phyloP scores from a whole-genome alignment of 2,888 invertebrate species.

The Drosophila koepferae region DNA sequence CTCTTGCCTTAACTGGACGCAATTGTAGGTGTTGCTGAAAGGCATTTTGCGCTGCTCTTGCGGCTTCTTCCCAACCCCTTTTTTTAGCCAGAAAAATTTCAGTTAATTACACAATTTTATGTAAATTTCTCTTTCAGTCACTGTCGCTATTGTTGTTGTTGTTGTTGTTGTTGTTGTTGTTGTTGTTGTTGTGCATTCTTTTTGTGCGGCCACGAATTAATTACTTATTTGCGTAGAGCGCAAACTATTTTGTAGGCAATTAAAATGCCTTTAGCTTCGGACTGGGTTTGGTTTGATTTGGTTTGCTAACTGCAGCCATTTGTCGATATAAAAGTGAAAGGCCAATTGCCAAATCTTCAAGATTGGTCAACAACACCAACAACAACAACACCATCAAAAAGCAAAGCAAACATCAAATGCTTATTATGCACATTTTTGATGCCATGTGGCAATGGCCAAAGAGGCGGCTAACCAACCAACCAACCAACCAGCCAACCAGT shows the following conservation, averaged over 20 bases:
- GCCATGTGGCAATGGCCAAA: constrained; percentile 47
- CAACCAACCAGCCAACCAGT: constrained; percentile 46
- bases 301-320: constrained; percentile 63
- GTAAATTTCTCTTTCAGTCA: constrained; percentile 73
- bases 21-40: constrained; percentile 59
- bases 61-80: constrained; percentile 38
- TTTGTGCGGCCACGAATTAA: constrained; percentile 69
- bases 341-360: constrained; percentile 71
- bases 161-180: constrained; percentile 28
- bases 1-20: constrained; percentile 50
- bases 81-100: constrained; percentile 43
- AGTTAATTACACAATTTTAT: constrained; percentile 77
- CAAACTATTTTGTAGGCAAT: constrained; percentile 71
- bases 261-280: constrained; percentile 64
- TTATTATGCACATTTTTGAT: constrained; percentile 58
- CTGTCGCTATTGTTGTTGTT: constrained; percentile 12
- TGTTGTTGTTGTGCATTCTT: constrained; percentile 59
- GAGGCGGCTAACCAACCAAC: constrained; percentile 44
- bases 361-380: constrained; percentile 52
- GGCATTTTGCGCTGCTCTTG: constrained; percentile 23
- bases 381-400: constrained; percentile 11
- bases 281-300: constrained; percentile 5
- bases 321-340: constrained; percentile 76
- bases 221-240: constrained; percentile 72
- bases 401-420: constrained; percentile 45